Evolutionary conservation across 2,797 vertebrate species (phyloP).

Genomic region (Gymnothorax javanicus): DNA sequence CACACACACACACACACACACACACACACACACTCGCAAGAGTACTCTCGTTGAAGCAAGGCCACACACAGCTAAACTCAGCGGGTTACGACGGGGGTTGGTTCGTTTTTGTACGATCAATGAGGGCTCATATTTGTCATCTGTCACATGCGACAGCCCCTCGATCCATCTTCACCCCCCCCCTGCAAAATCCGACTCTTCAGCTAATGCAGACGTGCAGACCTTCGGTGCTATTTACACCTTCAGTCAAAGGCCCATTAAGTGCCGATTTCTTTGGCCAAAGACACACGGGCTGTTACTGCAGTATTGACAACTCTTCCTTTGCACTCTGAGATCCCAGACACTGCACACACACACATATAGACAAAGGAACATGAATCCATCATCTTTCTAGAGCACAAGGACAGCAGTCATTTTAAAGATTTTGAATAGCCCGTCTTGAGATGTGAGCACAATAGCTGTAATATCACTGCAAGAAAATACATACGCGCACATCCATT

Average conservation of each 20-base stretch:
- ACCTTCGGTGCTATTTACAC: conserved; percentile 80
- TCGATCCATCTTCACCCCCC: conserved; percentile 90
- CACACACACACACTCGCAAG: background rate
- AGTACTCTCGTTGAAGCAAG: conserved; percentile 73
- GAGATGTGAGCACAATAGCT: background rate
- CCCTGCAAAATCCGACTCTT: conserved; percentile 75
- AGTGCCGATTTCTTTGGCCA: conserved; percentile 81
- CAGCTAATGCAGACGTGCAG: conserved; percentile 75
- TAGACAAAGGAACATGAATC: background rate
- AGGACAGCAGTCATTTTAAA: background rate
- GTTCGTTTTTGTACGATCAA: conserved; percentile 99
- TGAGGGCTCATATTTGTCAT: conserved; percentile 99
- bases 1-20: background rate
- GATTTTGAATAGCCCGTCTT: background rate
- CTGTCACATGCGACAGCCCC: conserved; percentile 98
- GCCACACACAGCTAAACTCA: conserved; percentile 98
- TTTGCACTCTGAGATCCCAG: conserved; percentile 73
- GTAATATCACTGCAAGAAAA: background rate
- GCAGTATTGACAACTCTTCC: conserved; percentile 72
- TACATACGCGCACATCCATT: no score
- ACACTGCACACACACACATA: conserved; percentile 43
- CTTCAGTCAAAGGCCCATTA: conserved; percentile 89
- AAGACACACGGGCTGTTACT: conserved; percentile 77
- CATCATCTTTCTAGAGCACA: background rate
- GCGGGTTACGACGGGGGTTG: conserved; percentile 91